phyloP scores from a whole-genome alignment of 2,797 vertebrate genomes.

The Myiothlypis coronata region DNA sequence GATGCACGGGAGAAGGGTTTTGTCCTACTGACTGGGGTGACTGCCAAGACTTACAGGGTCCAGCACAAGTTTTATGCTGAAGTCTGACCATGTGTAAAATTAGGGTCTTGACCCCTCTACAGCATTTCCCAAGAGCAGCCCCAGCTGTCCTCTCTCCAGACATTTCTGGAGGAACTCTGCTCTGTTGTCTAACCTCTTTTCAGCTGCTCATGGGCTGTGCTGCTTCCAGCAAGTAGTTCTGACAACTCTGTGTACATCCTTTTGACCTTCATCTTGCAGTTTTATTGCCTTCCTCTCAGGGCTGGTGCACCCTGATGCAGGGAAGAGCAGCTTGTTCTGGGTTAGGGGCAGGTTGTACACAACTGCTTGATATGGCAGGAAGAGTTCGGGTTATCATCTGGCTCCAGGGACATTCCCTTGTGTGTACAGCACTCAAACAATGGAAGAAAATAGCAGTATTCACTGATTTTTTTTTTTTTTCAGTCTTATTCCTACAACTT shows the following conservation, averaged over 20 bases:
- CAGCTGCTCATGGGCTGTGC: not conserved
- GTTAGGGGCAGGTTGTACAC: not conserved
- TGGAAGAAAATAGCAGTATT: not conserved
- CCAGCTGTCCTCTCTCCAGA: not conserved
- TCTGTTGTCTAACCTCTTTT: not conserved
- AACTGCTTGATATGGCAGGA: rapidly evolving
- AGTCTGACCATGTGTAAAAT: not conserved
- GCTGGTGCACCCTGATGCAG: not conserved
- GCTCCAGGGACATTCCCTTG: not conserved
- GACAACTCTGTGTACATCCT: not conserved
- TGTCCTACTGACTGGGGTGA: not conserved
- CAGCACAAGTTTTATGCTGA: not conserved
- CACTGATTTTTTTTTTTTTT: not conserved
- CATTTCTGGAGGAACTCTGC: not conserved
- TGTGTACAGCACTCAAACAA: not conserved
- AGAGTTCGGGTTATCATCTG: not conserved
- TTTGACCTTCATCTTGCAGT: not conserved
- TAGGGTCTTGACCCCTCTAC: not conserved
- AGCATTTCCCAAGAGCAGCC: not conserved
- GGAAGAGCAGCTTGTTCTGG: not conserved
- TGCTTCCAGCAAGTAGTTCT: not conserved
- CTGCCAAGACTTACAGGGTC: not conserved
- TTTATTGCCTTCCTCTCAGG: not conserved
- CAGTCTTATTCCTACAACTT: not conserved
- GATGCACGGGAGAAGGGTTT: not conserved